Evolutionary conservation across 2,888 invertebrate genomes (phyloP).

Genomic region (Drosophila diplacantha): DNA sequence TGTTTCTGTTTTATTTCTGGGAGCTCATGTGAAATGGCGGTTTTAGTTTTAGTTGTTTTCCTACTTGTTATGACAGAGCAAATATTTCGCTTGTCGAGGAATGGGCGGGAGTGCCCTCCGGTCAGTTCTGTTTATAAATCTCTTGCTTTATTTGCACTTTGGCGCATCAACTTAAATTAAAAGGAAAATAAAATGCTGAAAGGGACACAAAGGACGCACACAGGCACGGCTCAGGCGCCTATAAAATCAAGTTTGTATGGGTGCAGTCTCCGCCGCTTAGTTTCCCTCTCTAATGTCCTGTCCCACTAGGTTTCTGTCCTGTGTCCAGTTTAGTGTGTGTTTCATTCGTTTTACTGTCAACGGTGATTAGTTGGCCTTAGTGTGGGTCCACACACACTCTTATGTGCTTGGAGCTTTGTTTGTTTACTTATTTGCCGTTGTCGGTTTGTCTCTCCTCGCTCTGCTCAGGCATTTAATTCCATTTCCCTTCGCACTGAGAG

Average conservation of each 20-base stretch:
- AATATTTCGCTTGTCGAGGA: conserved; percentile 56
- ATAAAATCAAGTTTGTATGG: conserved; percentile 48
- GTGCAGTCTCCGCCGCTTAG: conserved; percentile 6
- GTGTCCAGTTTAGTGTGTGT: conserved; percentile 47
- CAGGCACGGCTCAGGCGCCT: conserved; percentile 22
- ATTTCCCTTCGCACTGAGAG: conserved; percentile 20
- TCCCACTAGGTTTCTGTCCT: conserved; percentile 35
- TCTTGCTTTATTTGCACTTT: conserved; percentile 64
- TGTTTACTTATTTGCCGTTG: conserved; percentile 10
- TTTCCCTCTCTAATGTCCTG: conserved; percentile 45
- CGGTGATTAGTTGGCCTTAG: conserved; percentile 68
- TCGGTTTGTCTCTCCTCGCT: conserved; percentile 14
- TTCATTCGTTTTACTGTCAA: conserved; percentile 55
- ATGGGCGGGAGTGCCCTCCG: conserved; percentile 23
- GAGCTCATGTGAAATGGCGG: conserved; percentile 29
- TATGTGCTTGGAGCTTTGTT: conserved; percentile 4
- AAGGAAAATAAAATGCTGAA: conserved; percentile 45
- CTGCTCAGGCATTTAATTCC: conserved; percentile 19
- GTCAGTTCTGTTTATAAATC: conserved; percentile 64
- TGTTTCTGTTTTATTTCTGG: conserved; percentile 4
- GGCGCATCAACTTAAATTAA: conserved; percentile 67
- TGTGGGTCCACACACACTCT: not conserved
- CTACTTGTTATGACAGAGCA: conserved; percentile 36
- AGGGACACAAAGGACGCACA: conserved; percentile 39
- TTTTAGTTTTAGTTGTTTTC: conserved; percentile 31